A percentile compares a stretch with the other conserved stretches of the same genome.
These are phyloP conservation scores for Halcyon badia DNA, from an alignment of 2,797 vertebrate species.

Conservation along the genomic window DNA sequence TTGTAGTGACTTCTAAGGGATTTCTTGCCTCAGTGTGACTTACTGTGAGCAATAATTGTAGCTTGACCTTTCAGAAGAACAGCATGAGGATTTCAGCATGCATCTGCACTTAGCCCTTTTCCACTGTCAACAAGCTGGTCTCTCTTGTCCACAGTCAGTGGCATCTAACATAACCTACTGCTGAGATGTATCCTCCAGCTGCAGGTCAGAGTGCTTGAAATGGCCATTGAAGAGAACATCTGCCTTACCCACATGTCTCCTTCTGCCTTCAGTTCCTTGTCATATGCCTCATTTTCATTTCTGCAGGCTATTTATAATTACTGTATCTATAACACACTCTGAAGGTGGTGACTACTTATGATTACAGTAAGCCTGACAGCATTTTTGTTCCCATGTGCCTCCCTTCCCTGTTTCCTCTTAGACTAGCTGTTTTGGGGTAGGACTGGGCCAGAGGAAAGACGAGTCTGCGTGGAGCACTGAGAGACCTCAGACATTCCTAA, in stretches of 20 bases:
- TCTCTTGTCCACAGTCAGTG: not conserved
- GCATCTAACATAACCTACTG: not conserved
- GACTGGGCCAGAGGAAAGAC: not conserved
- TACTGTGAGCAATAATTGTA: not conserved
- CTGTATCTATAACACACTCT: not conserved
- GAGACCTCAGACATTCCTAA: not conserved
- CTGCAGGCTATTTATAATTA: not conserved
- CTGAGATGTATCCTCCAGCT: not conserved
- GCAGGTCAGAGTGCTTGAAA: not conserved
- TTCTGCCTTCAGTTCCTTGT: not conserved
- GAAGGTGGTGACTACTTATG: not conserved
- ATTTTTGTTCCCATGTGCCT: not conserved
- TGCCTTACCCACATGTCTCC: not conserved
- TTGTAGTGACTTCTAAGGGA: not conserved
- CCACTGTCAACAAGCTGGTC: not conserved
- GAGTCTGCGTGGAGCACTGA: not conserved
- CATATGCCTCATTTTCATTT: not conserved
- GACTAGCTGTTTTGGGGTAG: not conserved
- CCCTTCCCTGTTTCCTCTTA: not conserved
- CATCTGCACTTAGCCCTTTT: not conserved
- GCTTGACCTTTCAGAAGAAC: not conserved
- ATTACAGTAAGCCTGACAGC: not conserved
- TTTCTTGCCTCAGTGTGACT: not conserved
- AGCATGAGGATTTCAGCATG: not conserved
- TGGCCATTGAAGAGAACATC: not conserved